Conservation (phyloP, 1,140 invertebrate genomes). For the Helicoverpa armigera region DNA sequence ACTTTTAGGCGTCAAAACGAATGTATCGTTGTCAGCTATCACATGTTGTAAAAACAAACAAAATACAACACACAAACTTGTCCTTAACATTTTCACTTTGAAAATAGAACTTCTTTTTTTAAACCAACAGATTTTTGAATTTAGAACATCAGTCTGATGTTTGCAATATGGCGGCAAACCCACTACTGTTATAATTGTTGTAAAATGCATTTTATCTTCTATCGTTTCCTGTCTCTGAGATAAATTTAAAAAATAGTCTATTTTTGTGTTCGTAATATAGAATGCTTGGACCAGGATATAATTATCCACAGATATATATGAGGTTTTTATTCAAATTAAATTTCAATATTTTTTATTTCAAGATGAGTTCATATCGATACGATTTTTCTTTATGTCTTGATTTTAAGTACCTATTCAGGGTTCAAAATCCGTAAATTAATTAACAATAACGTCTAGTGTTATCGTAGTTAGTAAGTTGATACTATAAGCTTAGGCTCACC, state of each 20-base stretch:
- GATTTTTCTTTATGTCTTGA: too few species aligned
- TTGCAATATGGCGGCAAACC: background rate
- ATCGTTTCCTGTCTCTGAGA: background rate
- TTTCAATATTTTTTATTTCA: too few species aligned
- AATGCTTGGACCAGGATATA: too few species aligned
- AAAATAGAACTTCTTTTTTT: background rate
- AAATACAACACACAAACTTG: background rate
- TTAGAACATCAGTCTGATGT: background rate
- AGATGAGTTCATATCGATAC: too few species aligned
- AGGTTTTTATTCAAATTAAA: too few species aligned
- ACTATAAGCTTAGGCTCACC: too few species aligned
- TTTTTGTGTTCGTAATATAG: background rate
- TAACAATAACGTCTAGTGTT: too few species aligned
- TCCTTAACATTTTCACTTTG: slow-evolving; percentile 11
- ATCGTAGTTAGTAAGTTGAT: too few species aligned
- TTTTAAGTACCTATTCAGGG: too few species aligned
- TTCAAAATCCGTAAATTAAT: too few species aligned
- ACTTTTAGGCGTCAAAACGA: slow-evolving; percentile 7
- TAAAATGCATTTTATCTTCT: slow-evolving; percentile 2
- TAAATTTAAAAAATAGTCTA: slow-evolving; percentile 9
- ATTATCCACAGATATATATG: too few species aligned
- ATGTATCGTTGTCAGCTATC: background rate
- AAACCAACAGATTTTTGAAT: background rate
- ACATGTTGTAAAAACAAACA: slow-evolving; percentile 2
- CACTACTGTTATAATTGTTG: background rate